Conservation (phyloP, 2,113 vertebrate species). For the Macquaria australasica region DNA sequence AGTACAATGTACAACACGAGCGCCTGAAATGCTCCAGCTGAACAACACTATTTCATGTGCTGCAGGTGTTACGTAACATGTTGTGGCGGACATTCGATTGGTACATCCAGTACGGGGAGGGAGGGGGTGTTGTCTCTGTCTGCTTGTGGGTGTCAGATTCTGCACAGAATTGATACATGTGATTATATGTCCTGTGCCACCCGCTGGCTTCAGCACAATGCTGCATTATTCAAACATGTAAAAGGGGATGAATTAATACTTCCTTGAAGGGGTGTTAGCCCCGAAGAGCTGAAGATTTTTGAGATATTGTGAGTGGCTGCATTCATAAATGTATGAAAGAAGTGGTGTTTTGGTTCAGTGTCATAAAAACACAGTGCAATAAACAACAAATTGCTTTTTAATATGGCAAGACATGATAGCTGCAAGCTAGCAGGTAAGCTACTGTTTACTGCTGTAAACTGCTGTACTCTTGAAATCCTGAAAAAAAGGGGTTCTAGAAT, state of each 20-base stretch:
- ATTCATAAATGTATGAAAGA: not conserved
- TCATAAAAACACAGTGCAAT: not conserved
- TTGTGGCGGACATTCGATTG: conserved; percentile 50
- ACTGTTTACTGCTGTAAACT: not conserved
- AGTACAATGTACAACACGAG: conserved; percentile 51
- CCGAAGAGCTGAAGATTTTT: not conserved
- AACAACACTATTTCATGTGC: conserved; percentile 43
- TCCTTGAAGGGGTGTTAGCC: not conserved
- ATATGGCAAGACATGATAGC: not conserved
- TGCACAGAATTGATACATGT: conserved; percentile 66
- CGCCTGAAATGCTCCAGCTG: conserved; percentile 30
- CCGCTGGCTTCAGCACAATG: conserved; percentile 18
- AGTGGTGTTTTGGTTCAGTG: not conserved
- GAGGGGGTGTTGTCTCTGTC: conserved; percentile 11
- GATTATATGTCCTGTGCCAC: conserved; percentile 61
- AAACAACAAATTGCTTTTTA: not conserved
- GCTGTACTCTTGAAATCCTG: not conserved
- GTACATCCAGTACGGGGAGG: conserved; percentile 55
- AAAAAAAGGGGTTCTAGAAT: not conserved
- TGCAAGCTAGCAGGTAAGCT: not conserved
- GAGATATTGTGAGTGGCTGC: not conserved
- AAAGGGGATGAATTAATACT: not conserved
- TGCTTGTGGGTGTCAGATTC: conserved; percentile 75
- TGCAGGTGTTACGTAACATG: conserved; percentile 66
- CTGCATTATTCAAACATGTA: conserved; percentile 40